phyloP scores from a whole-genome alignment of 2,113 vertebrate species.

The Planiliza haematocheilus region DNA sequence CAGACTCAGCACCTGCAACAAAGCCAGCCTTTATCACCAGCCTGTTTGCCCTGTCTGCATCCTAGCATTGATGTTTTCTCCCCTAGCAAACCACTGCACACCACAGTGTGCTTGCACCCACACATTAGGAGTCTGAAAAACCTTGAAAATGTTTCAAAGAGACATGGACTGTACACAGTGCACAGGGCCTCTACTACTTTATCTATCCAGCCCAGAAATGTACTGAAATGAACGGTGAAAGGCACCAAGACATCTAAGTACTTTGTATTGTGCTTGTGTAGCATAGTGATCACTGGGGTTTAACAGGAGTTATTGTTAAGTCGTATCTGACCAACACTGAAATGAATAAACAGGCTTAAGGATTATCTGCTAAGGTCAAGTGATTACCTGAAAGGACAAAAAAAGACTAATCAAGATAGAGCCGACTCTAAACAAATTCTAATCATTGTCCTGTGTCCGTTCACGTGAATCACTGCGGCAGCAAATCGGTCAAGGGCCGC shows the following conservation, averaged over 20 bases:
- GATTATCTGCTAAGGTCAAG: constrained; percentile 18
- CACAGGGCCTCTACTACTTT: constrained; percentile 36
- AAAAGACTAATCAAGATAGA: constrained; percentile 13
- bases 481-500: no score
- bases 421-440: not conserved
- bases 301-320: not conserved
- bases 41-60: constrained; percentile 61
- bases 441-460: not conserved
- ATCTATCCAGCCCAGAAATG: constrained; percentile 46
- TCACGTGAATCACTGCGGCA: not conserved
- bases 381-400: constrained; percentile 19
- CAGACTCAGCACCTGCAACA: constrained; percentile 53
- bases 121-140: constrained; percentile 44
- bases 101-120: constrained; percentile 37
- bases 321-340: not conserved
- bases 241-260: not conserved
- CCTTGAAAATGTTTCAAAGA: constrained; percentile 27
- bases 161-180: constrained; percentile 19
- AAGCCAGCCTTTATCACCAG: constrained; percentile 64
- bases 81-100: constrained; percentile 36
- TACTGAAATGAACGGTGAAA: constrained; percentile 7
- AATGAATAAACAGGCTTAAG: not conserved
- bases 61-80: constrained; percentile 54
- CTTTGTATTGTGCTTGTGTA: constrained; percentile 1
- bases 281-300: constrained; percentile 13